Percentiles rank a stretch among this genome's conserved stretches.
These are phyloP conservation scores for Anoplopoma fimbria DNA, from an alignment of 2,113 vertebrate genomes.

Conservation along the genomic window DNA sequence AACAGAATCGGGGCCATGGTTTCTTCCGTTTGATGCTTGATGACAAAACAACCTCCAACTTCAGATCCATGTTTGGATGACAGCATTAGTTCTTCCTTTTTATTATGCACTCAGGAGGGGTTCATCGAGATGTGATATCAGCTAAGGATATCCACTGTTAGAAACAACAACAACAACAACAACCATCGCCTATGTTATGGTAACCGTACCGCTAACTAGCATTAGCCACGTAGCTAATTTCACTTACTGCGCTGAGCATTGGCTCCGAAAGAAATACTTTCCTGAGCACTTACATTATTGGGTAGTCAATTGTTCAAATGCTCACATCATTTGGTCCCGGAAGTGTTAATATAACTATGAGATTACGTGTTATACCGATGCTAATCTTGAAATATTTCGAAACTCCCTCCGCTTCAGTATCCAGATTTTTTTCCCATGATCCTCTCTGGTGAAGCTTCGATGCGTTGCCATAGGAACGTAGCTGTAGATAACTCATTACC, in stretches of 20 bases:
- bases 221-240: slow-evolving; percentile 64
- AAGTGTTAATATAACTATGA: accelerated
- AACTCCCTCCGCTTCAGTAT: slow-evolving; percentile 79
- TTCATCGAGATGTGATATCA: no score
- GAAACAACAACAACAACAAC: background rate
- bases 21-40: slow-evolving; percentile 86
- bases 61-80: slow-evolving; percentile 79
- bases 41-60: slow-evolving; percentile 83
- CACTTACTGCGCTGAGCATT: background rate
- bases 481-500: background rate
- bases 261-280: background rate
- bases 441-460: slow-evolving; percentile 64
- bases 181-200: background rate
- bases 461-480: slow-evolving; percentile 77
- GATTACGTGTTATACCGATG: slow-evolving; percentile 1
- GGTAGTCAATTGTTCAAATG: background rate
- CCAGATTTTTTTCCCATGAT: slow-evolving; percentile 71
- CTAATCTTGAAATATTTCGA: slow-evolving; percentile 71
- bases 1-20: slow-evolving; percentile 87
- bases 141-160: no score
- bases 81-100: slow-evolving; percentile 26
- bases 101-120: background rate
- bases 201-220: slow-evolving; percentile 29
- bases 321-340: accelerated
- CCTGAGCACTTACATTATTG: background rate